These are phyloP conservation scores for Megalopta genalis DNA, from an alignment of 1,140 invertebrate genomes.

Conservation along the genomic window DNA sequence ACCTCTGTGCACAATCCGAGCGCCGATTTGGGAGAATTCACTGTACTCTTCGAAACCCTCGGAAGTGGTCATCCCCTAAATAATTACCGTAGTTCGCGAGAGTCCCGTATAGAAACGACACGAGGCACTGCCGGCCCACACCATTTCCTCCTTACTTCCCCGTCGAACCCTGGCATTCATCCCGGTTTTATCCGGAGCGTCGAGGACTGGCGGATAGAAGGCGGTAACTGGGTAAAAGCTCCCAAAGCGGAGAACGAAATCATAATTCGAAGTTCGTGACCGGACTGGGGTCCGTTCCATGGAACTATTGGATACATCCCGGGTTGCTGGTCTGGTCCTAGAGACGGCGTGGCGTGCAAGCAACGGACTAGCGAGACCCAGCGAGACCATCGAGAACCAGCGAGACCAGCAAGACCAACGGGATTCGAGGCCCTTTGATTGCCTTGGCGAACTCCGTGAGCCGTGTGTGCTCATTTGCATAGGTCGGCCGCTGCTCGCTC, in stretches of 20 bases:
- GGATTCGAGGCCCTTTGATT: constrained; percentile 36
- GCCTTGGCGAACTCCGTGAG: constrained; percentile 20
- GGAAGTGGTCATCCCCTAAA: no score
- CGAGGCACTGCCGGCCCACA: not conserved
- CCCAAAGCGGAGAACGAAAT: constrained; percentile 27
- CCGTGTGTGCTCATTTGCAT: constrained; percentile 43
- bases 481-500: constrained; percentile 25
- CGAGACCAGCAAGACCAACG: not conserved
- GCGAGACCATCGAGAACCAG: not conserved
- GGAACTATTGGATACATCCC: not conserved
- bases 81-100: not conserved
- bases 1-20: no score
- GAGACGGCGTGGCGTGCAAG: not conserved
- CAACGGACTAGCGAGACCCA: not conserved
- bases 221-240: constrained; percentile 20
- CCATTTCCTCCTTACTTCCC: constrained; percentile 6
- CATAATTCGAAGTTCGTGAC: constrained; percentile 49
- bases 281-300: constrained; percentile 7
- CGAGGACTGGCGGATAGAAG: no score
- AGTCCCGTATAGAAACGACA: not conserved
- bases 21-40: no score
- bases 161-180: constrained; percentile 1
- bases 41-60: no score
- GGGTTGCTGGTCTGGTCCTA: not conserved
- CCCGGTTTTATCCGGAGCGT: not conserved